These are phyloP conservation scores for Poecilia gillii DNA, from an alignment of 2,797 vertebrate genomes.

Conservation along the genomic window DNA sequence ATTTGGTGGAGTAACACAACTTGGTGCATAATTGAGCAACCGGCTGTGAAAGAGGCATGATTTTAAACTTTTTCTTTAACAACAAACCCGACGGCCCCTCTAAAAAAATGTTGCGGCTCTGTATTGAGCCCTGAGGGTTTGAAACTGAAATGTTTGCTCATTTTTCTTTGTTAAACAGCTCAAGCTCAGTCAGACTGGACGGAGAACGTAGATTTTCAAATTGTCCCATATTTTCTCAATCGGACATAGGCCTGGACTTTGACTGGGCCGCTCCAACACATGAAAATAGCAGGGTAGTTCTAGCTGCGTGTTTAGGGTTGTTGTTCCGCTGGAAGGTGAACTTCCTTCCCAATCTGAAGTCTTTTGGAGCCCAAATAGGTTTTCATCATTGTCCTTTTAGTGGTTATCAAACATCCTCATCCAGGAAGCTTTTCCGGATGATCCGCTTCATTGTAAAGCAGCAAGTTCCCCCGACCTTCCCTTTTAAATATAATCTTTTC, in stretches of 20 bases:
- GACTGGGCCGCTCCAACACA: neutral
- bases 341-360: neutral
- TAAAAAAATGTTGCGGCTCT: neutral
- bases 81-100: neutral
- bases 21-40: neutral
- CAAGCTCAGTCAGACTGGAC: neutral
- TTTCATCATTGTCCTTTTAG: neutral
- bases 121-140: neutral
- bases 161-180: neutral
- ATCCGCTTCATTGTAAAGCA: too few relatives aligned
- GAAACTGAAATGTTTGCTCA: neutral
- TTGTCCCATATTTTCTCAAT: neutral
- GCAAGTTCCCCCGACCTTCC: too few relatives aligned
- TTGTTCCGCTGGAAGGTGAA: neutral
- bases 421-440: neutral
- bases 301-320: neutral
- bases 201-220: neutral
- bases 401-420: neutral
- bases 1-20: neutral
- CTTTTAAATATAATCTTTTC: too few relatives aligned
- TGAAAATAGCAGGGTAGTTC: neutral
- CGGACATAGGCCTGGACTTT: neutral
- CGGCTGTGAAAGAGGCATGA: neutral
- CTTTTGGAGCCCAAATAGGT: neutral
- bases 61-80: neutral